A percentile compares a stretch with the other conserved stretches of the same genome.
These are phyloP conservation scores for Zaprionus kolodkinae DNA, from an alignment of 1,140 invertebrate species.

Conservation along the genomic window DNA sequence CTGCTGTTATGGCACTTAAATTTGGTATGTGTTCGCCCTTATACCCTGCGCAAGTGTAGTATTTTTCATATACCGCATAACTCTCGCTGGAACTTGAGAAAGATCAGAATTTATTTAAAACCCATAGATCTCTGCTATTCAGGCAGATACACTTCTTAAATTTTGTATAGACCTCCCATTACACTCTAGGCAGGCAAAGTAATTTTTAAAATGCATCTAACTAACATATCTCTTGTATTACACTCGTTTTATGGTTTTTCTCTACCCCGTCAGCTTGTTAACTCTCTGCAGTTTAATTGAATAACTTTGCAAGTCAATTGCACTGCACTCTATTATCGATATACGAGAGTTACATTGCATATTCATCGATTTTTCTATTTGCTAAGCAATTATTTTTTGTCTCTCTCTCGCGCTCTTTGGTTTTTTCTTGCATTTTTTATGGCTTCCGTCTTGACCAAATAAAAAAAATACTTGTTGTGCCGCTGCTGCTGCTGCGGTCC, in stretches of 20 bases:
- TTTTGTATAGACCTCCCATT: not conserved
- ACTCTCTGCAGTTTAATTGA: not conserved
- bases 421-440: slow-evolving; percentile 39
- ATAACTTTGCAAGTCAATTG: slow-evolving; percentile 1
- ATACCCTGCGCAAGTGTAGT: too few relatives aligned
- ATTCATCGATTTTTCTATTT: not conserved
- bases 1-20: too few relatives aligned
- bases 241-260: not conserved
- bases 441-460: slow-evolving; percentile 35
- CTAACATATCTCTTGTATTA: not conserved
- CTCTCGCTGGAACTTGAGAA: too few relatives aligned
- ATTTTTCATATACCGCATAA: too few relatives aligned
- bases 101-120: not conserved
- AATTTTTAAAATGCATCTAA: not conserved
- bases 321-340: not conserved
- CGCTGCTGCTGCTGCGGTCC: not conserved
- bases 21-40: too few relatives aligned
- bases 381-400: slow-evolving; percentile 24
- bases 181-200: not conserved
- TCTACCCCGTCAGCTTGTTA: not conserved
- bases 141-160: not conserved
- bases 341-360: not conserved
- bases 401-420: not conserved
- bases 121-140: not conserved
- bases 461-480: slow-evolving; percentile 4